Base-by-base conservation (phyloP, 2,797 vertebrate species). In the Oryzias sinensis region DNA sequence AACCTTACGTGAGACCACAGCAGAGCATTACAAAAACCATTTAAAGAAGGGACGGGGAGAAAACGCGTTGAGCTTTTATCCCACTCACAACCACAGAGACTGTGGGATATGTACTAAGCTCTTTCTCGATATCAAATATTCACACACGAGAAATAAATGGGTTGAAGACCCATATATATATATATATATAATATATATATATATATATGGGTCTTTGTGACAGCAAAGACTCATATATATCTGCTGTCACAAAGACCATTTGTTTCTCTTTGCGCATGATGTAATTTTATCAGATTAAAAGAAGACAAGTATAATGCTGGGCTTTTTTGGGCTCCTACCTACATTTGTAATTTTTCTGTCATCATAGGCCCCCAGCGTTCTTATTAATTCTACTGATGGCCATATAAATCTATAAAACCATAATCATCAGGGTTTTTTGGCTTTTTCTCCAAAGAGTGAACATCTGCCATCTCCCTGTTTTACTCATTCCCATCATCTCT, bases 121-220 rank as follows among this genome's bases (percentile, higher is more conserved):
- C 72, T 79, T 82, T 78, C 70, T 68, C 44, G 52, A 63, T 49
- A 83, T 88, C 77, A 89, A 89, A 90, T 86, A 89, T 88, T 89
- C 75, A 89, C 86, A 75, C 49, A n/a, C 14, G 50, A 63, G 66
- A 59, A 68, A 60, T 65, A 77, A 77, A 73, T 13, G 62, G 68
- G 77, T 72, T 79, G 77, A 61, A 68, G 70, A 70, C 53, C 76
- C 5, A 1, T 22, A 22, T 22, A 22, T 22, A 22, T 22, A 22
- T 2, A 22, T 22, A 22, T 2, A 18, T n/a, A n/a, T n/a, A n/a
- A n/a, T n/a, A n/a, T n/a, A n/a, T n/a, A n/a, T n/a, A 0, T 22
- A 22, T 22, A 22, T 22, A 22, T 22, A 22, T 22, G 20, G 20
- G 20, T 22, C 20, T 22, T 22, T 22, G 20, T 22, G 20, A 22